phyloP scores from a whole-genome alignment of 2,797 vertebrate species.

The Chaetophractus vellerosus region DNA sequence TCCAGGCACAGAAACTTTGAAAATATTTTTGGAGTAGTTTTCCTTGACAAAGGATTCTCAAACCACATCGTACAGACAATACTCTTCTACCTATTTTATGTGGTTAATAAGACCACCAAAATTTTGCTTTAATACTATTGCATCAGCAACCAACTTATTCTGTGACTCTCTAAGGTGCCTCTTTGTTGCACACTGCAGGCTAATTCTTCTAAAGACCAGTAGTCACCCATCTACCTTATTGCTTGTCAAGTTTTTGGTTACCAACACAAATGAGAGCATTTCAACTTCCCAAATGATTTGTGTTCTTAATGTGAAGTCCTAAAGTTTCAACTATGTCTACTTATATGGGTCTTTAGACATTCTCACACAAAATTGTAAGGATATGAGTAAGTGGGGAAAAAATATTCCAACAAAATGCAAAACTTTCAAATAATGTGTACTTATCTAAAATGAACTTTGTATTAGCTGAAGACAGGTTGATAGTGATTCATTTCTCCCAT shows the following conservation, averaged over 20 bases:
- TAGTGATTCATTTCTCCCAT: background rate
- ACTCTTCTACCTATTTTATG: background rate
- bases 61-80: background rate
- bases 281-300: background rate
- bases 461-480: background rate
- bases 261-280: background rate
- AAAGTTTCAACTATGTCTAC: background rate
- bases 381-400: background rate
- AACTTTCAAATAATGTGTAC: background rate
- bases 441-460: background rate
- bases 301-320: background rate
- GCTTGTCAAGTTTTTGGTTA: background rate
- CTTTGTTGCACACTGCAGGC: background rate
- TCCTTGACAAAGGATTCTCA: background rate
- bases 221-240: background rate
- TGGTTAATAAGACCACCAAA: background rate
- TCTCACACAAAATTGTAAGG: background rate
- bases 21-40: background rate
- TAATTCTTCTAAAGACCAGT: background rate
- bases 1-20: background rate
- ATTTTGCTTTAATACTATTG: background rate
- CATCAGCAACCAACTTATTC: background rate
- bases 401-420: background rate
- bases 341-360: background rate
- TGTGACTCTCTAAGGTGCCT: background rate